These are phyloP conservation scores for Corydoras maculifer DNA, from an alignment of 2,113 vertebrate genomes.

Conservation along the genomic window DNA sequence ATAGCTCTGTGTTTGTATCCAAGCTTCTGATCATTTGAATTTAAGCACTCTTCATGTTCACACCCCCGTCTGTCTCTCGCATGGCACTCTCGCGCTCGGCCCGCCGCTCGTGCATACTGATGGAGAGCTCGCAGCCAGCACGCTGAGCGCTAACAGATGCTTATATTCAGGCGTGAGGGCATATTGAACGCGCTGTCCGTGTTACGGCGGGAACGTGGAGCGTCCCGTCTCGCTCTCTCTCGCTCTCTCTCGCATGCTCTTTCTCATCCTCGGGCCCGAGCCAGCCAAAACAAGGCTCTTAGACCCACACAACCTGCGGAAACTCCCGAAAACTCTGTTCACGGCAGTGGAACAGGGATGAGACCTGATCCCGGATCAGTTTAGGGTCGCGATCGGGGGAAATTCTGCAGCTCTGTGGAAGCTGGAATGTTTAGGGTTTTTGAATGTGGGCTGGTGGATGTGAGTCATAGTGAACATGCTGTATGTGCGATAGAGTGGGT, in stretches of 20 bases:
- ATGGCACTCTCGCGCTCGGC: too few species aligned
- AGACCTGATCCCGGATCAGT: conserved; percentile 11
- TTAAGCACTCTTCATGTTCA: too few species aligned
- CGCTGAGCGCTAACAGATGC: conserved; percentile 64
- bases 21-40: too few species aligned
- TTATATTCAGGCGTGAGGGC: conserved; percentile 54
- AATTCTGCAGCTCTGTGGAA: conserved; percentile 14
- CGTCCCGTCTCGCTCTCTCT: neutral
- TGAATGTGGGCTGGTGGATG: conserved; percentile 13
- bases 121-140: conserved; percentile 16
- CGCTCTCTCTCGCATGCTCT: neutral
- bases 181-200: conserved; percentile 60
- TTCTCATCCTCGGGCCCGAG: conserved; percentile 7
- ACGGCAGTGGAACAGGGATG: too few species aligned
- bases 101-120: conserved; percentile 35
- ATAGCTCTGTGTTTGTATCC: too few species aligned
- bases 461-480: conserved; percentile 27
- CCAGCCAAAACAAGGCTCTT: conserved; percentile 15
- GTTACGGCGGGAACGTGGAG: conserved; percentile 12
- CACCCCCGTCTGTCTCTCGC: too few species aligned
- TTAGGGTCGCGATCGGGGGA: neutral
- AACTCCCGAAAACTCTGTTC: conserved; percentile 5
- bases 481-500: neutral
- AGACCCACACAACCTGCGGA: conserved; percentile 9
- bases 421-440: conserved; percentile 7